phyloP scores from a whole-genome alignment of 1,140 invertebrate genomes.

The Bicyclus anynana region DNA sequence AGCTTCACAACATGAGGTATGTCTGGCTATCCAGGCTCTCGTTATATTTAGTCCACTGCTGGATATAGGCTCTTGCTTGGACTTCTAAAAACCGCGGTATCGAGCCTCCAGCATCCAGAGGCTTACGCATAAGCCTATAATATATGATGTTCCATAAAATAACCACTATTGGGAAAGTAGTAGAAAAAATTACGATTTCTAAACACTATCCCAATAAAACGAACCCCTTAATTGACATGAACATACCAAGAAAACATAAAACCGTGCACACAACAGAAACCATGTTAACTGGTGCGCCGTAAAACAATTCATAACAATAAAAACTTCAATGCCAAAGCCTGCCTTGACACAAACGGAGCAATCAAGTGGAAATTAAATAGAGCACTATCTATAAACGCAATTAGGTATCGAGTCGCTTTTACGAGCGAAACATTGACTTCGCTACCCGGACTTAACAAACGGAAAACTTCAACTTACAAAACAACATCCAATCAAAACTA shows the following conservation, averaged over 20 bases:
- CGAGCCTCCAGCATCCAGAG: too few relatives aligned
- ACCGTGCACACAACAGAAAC: neutral
- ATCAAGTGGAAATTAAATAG: slow-evolving; percentile 69
- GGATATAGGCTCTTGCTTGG: too few relatives aligned
- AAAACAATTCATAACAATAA: slow-evolving; percentile 69
- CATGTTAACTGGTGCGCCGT: slow-evolving; percentile 5
- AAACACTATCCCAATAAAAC: neutral
- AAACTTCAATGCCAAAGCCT: slow-evolving; percentile 48
- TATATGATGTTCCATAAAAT: too few relatives aligned
- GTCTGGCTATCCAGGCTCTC: too few relatives aligned
- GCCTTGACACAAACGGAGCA: slow-evolving; percentile 39
- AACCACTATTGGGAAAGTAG: too few relatives aligned
- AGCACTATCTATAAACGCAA: slow-evolving; percentile 62
- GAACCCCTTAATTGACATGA: slow-evolving; percentile 13
- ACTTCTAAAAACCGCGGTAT: too few relatives aligned
- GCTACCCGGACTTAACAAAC: slow-evolving; percentile 29
- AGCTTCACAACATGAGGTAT: too few relatives aligned
- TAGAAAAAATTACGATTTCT: too few relatives aligned
- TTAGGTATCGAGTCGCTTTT: slow-evolving; percentile 60
- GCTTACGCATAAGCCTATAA: too few relatives aligned
- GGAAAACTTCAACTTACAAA: slow-evolving; percentile 3
- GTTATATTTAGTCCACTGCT: too few relatives aligned
- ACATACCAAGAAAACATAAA: slow-evolving; percentile 24
- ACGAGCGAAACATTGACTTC: slow-evolving; percentile 61
- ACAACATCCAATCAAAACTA: slow-evolving; percentile 20